A percentile compares a stretch with the other conserved stretches of the same genome.
phyloP scores from a whole-genome alignment of 2,797 vertebrate genomes.

The Hippocampus kuda region DNA sequence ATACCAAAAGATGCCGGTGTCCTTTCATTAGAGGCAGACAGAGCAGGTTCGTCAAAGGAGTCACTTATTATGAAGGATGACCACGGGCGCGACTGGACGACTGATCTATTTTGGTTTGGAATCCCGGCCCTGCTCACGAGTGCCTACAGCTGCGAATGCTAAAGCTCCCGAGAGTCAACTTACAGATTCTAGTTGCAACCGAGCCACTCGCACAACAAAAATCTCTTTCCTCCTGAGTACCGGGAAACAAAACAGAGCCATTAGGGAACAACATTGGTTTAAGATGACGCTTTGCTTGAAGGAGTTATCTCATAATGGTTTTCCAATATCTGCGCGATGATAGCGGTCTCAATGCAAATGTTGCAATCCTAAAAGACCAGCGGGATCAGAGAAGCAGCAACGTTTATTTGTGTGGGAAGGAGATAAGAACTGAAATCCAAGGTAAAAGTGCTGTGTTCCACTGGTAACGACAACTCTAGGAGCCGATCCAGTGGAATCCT shows the following conservation, averaged over 20 bases:
- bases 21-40: slow-evolving; percentile 55
- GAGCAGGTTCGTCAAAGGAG: slow-evolving; percentile 4
- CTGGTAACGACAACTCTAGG: slow-evolving; percentile 16
- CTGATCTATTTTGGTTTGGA: slow-evolving; percentile 49
- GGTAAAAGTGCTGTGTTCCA: slow-evolving; percentile 25
- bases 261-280: slow-evolving; percentile 2
- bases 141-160: slow-evolving; percentile 45
- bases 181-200: slow-evolving; percentile 26
- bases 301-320: background rate
- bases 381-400: slow-evolving; percentile 26
- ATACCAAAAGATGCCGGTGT: slow-evolving; percentile 22
- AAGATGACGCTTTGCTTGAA: slow-evolving; percentile 16
- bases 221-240: slow-evolving; percentile 11
- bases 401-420: slow-evolving; percentile 38
- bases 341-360: slow-evolving; percentile 5
- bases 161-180: slow-evolving; percentile 28
- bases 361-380: slow-evolving; percentile 26
- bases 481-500: slow-evolving; percentile 20
- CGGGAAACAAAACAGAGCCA: slow-evolving; percentile 20
- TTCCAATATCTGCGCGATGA: slow-evolving; percentile 23
- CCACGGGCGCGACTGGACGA: slow-evolving; percentile 11
- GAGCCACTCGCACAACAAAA: slow-evolving; percentile 1
- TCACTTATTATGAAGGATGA: background rate
- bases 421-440: slow-evolving; percentile 30
- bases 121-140: slow-evolving; percentile 33